Conservation (phyloP, 1,140 invertebrate genomes). For the Apis florea region DNA sequence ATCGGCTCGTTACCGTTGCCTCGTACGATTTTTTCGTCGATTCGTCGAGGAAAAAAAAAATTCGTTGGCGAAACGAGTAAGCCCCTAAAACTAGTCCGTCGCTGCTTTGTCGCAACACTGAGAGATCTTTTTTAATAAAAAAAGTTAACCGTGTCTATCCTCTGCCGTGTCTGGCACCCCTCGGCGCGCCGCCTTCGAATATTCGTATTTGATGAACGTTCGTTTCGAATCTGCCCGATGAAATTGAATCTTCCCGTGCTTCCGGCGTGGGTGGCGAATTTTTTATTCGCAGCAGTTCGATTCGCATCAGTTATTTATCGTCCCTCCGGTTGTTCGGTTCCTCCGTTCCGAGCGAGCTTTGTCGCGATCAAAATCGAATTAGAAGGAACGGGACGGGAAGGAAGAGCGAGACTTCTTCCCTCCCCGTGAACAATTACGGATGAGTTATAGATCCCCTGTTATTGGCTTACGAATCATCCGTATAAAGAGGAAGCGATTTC, state of each 20-base stretch:
- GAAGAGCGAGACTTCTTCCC: slow-evolving; percentile 40
- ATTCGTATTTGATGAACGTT: slow-evolving; percentile 67
- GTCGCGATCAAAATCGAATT: slow-evolving; percentile 70
- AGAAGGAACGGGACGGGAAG: slow-evolving; percentile 40
- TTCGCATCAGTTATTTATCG: slow-evolving; percentile 75
- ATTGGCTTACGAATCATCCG: slow-evolving; percentile 54
- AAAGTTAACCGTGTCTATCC: slow-evolving; percentile 4
- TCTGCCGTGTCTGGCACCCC: background rate
- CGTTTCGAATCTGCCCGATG: slow-evolving; percentile 44
- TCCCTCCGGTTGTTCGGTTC: slow-evolving; percentile 62
- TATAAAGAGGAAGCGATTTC: slow-evolving; percentile 60
- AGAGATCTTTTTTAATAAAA: slow-evolving; percentile 27
- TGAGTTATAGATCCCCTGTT: slow-evolving; percentile 69
- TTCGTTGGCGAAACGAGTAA: background rate
- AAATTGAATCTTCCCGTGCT: slow-evolving; percentile 64
- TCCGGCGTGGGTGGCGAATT: slow-evolving; percentile 38
- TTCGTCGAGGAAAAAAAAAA: background rate
- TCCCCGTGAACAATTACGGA: slow-evolving; percentile 57
- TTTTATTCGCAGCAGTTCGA: slow-evolving; percentile 54
- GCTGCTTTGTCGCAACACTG: too few species aligned
- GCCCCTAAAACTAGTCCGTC: background rate
- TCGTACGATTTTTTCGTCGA: too few species aligned
- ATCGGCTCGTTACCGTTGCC: background rate
- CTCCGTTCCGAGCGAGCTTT: slow-evolving; percentile 19
- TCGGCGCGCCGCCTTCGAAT: slow-evolving; percentile 26